Base-by-base conservation (phyloP, 2,888 invertebrate genomes). In the Beris chalybata region DNA sequence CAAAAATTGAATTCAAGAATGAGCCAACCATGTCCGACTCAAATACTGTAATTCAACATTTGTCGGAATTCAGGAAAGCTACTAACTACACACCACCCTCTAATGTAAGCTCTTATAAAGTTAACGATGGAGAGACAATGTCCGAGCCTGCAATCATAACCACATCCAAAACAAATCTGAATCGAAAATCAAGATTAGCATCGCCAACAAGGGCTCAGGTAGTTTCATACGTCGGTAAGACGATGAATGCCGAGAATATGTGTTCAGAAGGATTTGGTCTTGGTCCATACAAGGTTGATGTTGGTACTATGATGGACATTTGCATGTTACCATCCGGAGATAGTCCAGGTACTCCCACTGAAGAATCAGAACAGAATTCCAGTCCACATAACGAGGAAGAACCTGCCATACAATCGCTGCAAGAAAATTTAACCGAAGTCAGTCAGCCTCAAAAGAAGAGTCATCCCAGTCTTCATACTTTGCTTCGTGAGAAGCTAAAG, bases 11-110 rank as follows among this genome's bases (percentile, higher is more conserved):
- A 7, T 38, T 63, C 12, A 63, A 57, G 13, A n/a, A 5, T 6
- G 48, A 32, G 13, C 9, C 29, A 6, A 15, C 12, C 12, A 6
- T 44, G 31, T 57, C 67, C 1, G 67, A 67, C 31, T 61, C 69
- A 0, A 48, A 44, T 43, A 67, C 56, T 43, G 44, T 69, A 9
- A 53, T 67, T n/a, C 64, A 69, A 30, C 67, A 69, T 43, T 53
- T 69, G 32, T 64, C 48, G n/a, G 69, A 69, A 47, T 69, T 67
- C 52, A 44, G 69, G 12, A 48, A 61, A 30, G 69, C 61, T 22
- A 67, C 65, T 13, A 56, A 61, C 15, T 67, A 67, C 32, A 11
- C 29, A 13, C 47, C 54, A 3, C 66, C 69, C 11, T 22, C 32
- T 30, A 50, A 69, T n/a, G 59, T 69, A 22, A 59, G 59, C 29